Evolutionary conservation across 2,113 vertebrate genomes (phyloP), one percentile per base, ranked within the genome.

Genomic region (Anguilla rostrata): DNA sequence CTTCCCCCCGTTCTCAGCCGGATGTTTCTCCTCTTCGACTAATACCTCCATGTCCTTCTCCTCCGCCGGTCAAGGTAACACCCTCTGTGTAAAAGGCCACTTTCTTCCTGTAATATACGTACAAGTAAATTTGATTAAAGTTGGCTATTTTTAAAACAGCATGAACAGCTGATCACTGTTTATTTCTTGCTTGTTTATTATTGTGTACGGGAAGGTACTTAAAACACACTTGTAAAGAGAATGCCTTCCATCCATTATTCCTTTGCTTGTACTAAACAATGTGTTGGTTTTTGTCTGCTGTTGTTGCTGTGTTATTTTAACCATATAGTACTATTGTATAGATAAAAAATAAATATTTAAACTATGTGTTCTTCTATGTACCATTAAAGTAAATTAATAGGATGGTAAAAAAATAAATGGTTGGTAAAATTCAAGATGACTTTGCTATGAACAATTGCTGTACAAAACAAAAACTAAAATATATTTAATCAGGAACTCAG

Each of bases 31-130:
- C 89, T 53, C 90, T 0, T 92, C 86, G 29, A 87, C 87, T 63
- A 90, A 89, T 22, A 95, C 90, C 90, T 88, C 93, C 79, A 91
- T 94, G 91, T 88, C 90, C 22, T 95, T 93, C 90, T 90, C 93
- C 34, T 82, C 92, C 2, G 80, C 91, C n/a, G 86, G 88, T 92
- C 95, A 95, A 95, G 95, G 95, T 96, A 92, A 87, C 43, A 87
- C 43, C 60, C 1, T 71, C 63, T 26, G 22, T 8, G 26, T 75
- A 34, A 75, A 29, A 75, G 7, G n/a, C 6, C 4, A 26, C 7
- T 26, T 75, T 29, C n/a, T 75, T 20, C 66, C 8, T 2, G 11
- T 29, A 29, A 11, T 34, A 29, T 75, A 75, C 34, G 60, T 75
- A 34, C 34, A 75, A 75, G 2, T 34, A 29, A 29, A 12, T 75